Percentiles rank a stretch among this genome's conserved stretches.
Evolutionary conservation across 2,888 invertebrate genomes (phyloP).

Genomic region (Crossocerus cetratus): DNA sequence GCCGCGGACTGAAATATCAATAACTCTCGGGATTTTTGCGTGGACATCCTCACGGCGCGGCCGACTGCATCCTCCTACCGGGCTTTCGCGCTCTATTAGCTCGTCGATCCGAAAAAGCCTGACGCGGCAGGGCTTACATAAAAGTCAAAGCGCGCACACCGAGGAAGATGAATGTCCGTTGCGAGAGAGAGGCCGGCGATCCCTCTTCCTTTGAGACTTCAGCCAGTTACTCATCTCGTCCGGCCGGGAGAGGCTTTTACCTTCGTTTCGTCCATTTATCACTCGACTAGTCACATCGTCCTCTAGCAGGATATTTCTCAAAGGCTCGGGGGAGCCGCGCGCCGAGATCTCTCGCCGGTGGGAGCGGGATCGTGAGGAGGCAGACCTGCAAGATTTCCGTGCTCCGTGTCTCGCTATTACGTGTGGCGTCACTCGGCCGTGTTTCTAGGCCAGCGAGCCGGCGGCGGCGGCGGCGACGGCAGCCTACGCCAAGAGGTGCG

Average conservation of each 20-base stretch:
- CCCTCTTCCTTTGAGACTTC: too few relatives aligned
- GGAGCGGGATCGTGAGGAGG: too few relatives aligned
- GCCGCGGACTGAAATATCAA: background rate
- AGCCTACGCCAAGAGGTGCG: slow-evolving; percentile 50
- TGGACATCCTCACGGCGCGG: too few relatives aligned
- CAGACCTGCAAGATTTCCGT: too few relatives aligned
- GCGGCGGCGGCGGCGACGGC: slow-evolving; percentile 4
- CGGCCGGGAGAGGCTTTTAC: slow-evolving; percentile 4
- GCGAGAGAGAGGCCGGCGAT: too few relatives aligned
- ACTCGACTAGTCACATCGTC: slow-evolving; percentile 29
- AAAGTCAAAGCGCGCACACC: too few relatives aligned
- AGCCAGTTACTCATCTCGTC: slow-evolving; percentile 5
- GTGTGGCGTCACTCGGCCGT: background rate
- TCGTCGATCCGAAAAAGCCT: too few relatives aligned
- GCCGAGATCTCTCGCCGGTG: slow-evolving; percentile 6
- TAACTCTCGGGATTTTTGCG: background rate
- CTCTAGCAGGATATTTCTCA: slow-evolving; percentile 34
- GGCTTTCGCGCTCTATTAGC: too few relatives aligned
- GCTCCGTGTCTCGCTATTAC: background rate
- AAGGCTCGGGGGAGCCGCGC: slow-evolving; percentile 13
- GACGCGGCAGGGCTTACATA: too few relatives aligned
- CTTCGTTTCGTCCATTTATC: slow-evolving; percentile 25
- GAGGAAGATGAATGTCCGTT: too few relatives aligned
- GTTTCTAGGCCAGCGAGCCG: slow-evolving; percentile 56
- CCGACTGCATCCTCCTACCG: too few relatives aligned